Base-by-base conservation (phyloP, 2,888 invertebrate genomes). In the Philopedon plagiatum region DNA sequence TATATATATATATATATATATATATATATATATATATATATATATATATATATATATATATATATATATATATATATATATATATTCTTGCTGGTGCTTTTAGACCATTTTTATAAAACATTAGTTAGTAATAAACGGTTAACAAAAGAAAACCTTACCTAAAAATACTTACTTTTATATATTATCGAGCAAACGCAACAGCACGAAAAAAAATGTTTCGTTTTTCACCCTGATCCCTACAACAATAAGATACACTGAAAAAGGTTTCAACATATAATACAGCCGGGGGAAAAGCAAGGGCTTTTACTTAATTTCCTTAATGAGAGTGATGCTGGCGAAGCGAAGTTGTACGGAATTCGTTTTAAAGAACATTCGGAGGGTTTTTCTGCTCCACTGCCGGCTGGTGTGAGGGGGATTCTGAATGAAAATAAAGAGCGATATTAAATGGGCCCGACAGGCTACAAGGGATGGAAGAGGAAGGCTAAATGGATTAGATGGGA, bases 401-500 rank as follows among this genome's bases (percentile, higher is more conserved):
- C 29, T 29, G 37, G 71, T 79, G 57, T 34, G 62, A 46, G 61
- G 41, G n/a, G 57, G 72, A 29, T 23, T 15, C 64, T 41, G 39
- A 80, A 81, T 81, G 80, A 79, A 81, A 80, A 82, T 80, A 81
- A 81, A 81, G 79, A 80, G 80, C 72, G 76, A 78, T 78, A 81
- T 82, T 82, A 82, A 82, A 78, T 79, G 76, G 64, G 76, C 71
- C 79, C 80, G 82, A 81, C 82, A 82, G 80, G 77, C 79, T 76
- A 79, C 78, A 76, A 76, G 78, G 73, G 39, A 62, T 78, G 74
- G 78, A 79, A 73, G 75, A 75, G 79, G 78, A 79, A 74, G 75
- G 69, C 78, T 82, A 82, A 82, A 81, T 82, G 81, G 81, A 82
- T 82, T 82, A 82, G 82, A 82, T 81, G 79, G 80, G 78, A 80